phyloP scores from a whole-genome alignment of 2,113 vertebrate species.

The Romanogobio albipinnatus region DNA sequence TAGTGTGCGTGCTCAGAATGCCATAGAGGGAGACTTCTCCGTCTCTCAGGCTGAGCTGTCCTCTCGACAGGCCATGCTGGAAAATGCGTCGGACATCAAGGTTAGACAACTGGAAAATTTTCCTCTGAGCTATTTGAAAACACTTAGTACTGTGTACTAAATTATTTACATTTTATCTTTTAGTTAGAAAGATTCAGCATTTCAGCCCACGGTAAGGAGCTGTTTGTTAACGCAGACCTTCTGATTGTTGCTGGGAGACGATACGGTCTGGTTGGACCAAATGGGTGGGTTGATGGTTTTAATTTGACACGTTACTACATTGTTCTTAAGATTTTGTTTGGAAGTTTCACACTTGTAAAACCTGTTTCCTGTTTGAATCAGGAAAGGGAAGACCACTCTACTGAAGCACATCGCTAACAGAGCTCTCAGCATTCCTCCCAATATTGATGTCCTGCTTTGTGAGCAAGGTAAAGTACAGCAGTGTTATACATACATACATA shows the following conservation, averaged over 20 bases:
- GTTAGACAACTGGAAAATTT: slow-evolving; percentile 58
- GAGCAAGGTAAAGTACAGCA: slow-evolving; percentile 82
- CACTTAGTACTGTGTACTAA: not conserved
- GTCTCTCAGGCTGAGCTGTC: slow-evolving; percentile 91
- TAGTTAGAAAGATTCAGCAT: slow-evolving; percentile 94
- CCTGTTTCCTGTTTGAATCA: slow-evolving; percentile 56
- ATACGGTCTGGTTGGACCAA: slow-evolving; percentile 92
- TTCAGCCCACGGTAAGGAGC: slow-evolving; percentile 91
- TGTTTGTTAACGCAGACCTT: slow-evolving; percentile 91
- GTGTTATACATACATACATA: no score
- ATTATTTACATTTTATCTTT: not conserved
- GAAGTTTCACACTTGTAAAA: not conserved
- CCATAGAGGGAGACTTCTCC: slow-evolving; percentile 87
- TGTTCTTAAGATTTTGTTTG: not conserved
- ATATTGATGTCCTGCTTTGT: slow-evolving; percentile 91
- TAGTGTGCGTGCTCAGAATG: slow-evolving; percentile 81
- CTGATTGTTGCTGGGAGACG: slow-evolving; percentile 88
- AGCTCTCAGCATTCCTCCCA: slow-evolving; percentile 90
- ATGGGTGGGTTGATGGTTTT: slow-evolving; percentile 79
- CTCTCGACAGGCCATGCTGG: slow-evolving; percentile 90
- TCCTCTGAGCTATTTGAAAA: no score
- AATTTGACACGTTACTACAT: not conserved
- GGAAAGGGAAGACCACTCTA: slow-evolving; percentile 93
- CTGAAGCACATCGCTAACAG: slow-evolving; percentile 92
- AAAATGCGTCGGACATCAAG: slow-evolving; percentile 94